Percentiles rank a stretch among this genome's conserved stretches.
These are phyloP conservation scores for Pseudeuparius sepicola DNA, from an alignment of 2,888 invertebrate species.

Conservation along the genomic window DNA sequence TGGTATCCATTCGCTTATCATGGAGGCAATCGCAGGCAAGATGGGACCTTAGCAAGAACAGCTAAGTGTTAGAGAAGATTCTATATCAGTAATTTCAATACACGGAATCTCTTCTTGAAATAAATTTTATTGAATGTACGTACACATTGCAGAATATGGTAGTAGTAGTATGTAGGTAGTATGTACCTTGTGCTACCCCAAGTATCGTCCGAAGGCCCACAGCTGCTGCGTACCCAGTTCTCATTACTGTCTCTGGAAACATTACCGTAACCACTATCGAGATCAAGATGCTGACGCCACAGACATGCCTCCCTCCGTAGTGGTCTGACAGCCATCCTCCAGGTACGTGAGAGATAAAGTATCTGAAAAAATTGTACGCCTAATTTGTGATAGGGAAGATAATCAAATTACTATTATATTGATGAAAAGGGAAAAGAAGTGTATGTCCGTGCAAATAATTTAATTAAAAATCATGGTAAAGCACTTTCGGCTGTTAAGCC, in stretches of 20 bases:
- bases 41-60: constrained; percentile 70
- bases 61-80: too few species aligned
- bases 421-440: too few species aligned
- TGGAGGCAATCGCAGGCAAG: constrained; percentile 43
- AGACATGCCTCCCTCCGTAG: constrained; percentile 73
- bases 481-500: too few species aligned
- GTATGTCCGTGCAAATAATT: too few species aligned
- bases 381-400: too few species aligned
- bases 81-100: too few species aligned
- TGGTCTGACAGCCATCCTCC: constrained; percentile 69
- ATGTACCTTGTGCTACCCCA: constrained; percentile 51
- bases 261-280: constrained; percentile 70
- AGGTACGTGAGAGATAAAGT: constrained; percentile 71
- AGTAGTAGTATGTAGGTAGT: too few species aligned
- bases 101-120: too few species aligned
- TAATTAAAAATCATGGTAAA: too few species aligned
- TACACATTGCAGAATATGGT: too few species aligned
- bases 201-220: constrained; percentile 61
- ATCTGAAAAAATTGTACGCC: constrained; percentile 82
- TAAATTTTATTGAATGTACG: too few species aligned
- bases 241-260: constrained; percentile 56
- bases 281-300: constrained; percentile 67
- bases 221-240: constrained; percentile 56
- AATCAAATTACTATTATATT: too few species aligned
- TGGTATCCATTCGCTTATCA: constrained; percentile 68